A percentile compares a stretch with the other conserved stretches of the same genome.
These are phyloP conservation scores for Digitonthophagus gazella DNA, from an alignment of 2,888 invertebrate genomes.

Conservation along the genomic window DNA sequence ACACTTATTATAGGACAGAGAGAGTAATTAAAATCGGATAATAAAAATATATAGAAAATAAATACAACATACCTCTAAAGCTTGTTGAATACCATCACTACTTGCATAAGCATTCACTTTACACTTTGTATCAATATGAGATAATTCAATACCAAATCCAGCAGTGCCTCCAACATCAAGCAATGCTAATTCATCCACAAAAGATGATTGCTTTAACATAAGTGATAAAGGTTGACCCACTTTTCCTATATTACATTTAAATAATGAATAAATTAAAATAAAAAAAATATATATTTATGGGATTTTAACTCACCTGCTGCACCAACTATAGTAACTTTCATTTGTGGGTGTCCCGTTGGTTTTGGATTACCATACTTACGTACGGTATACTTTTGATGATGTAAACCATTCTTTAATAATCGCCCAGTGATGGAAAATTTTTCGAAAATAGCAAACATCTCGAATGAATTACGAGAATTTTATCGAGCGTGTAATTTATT, in stretches of 20 bases:
- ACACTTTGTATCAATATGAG: constrained; percentile 53
- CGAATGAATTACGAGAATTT: not conserved
- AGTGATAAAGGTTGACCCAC: constrained; percentile 58
- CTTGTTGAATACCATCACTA: constrained; percentile 36
- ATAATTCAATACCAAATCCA: constrained; percentile 50
- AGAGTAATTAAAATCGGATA: not conserved
- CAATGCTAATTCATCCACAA: constrained; percentile 59
- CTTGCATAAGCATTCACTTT: constrained; percentile 44
- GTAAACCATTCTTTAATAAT: not conserved
- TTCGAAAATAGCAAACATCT: not conserved
- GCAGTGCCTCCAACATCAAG: constrained; percentile 53
- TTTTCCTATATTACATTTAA: constrained; percentile 49
- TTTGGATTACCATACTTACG: not conserved
- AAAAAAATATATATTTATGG: not conserved
- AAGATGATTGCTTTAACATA: constrained; percentile 58
- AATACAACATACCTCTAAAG: constrained; percentile 29
- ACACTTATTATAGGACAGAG: too few species aligned
- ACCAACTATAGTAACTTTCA: constrained; percentile 27
- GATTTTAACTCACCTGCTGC: constrained; percentile 22
- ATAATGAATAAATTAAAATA: not conserved
- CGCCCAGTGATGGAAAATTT: not conserved
- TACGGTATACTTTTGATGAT: not conserved
- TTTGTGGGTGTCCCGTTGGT: constrained; percentile 13
- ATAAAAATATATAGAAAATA: not conserved
- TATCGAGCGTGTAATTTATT: too few species aligned